Evolutionary conservation across 1,140 invertebrate species (phyloP).

Genomic region (Solen grandis): DNA sequence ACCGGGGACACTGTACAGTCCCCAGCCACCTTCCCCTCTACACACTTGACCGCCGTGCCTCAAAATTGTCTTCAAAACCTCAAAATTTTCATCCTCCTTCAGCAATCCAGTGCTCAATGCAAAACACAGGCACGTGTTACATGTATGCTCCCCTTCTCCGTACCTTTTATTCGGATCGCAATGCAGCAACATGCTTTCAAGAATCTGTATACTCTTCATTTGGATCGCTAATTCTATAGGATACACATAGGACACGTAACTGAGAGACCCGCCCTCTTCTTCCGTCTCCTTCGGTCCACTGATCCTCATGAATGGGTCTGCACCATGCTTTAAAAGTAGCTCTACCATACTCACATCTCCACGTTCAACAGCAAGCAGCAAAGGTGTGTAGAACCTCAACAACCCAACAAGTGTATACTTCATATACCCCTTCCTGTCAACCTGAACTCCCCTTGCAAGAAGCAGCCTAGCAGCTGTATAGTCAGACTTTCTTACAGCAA

Average conservation of each 20-base stretch:
- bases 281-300: neutral
- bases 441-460: neutral
- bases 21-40: no score
- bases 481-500: neutral
- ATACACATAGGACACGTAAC: neutral
- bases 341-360: neutral
- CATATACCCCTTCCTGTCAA: constrained; percentile 2
- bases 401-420: no score
- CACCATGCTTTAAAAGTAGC: neutral
- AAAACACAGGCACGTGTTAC: constrained; percentile 18
- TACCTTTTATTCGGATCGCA: neutral
- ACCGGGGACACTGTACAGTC: no score
- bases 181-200: neutral
- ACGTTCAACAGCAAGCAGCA: neutral
- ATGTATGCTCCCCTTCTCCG: neutral
- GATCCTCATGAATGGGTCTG: neutral
- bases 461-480: neutral
- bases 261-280: neutral
- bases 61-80: no score
- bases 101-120: no score
- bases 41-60: no score
- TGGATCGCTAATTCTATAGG: neutral
- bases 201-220: neutral
- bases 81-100: no score
- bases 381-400: neutral